A percentile compares a stretch with the other conserved stretches of the same genome.
These are phyloP conservation scores for Limnothrissa miodon DNA, from an alignment of 2,113 vertebrate species.

Conservation along the genomic window DNA sequence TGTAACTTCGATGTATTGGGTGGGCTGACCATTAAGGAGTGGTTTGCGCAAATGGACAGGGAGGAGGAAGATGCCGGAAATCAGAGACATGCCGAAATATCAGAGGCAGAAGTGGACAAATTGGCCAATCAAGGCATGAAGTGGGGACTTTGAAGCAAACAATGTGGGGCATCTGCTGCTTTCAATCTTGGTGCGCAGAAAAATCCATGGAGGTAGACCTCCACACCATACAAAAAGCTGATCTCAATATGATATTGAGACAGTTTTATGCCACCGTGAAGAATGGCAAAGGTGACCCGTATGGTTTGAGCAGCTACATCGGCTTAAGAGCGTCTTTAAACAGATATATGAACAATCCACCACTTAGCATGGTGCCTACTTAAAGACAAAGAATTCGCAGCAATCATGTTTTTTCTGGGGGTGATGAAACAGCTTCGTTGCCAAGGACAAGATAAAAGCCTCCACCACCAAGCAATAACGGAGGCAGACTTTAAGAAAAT, in stretches of 20 bases:
- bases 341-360: constrained; percentile 28
- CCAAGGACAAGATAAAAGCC: not conserved
- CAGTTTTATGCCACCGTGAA: too few relatives aligned
- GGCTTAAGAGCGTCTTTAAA: constrained; percentile 1
- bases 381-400: constrained; percentile 10
- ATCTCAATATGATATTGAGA: too few relatives aligned
- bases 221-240: not conserved
- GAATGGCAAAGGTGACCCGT: too few relatives aligned
- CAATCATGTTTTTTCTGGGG: constrained; percentile 17
- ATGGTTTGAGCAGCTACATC: constrained; percentile 23
- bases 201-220: constrained; percentile 6
- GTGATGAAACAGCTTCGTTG: constrained; percentile 17
- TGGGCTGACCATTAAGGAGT: too few relatives aligned
- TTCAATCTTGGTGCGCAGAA: constrained; percentile 23
- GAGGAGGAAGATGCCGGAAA: too few relatives aligned
- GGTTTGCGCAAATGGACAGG: too few relatives aligned
- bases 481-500: constrained; percentile 28
- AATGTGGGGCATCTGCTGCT: constrained; percentile 21
- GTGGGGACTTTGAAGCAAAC: too few relatives aligned
- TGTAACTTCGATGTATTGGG: too few relatives aligned
- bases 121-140: not conserved
- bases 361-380: constrained; percentile 15
- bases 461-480: constrained; percentile 12
- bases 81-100: too few relatives aligned
- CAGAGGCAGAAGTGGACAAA: too few relatives aligned